Base-by-base conservation (phyloP, 2,797 vertebrate species). In the Gymnothorax reevesii region DNA sequence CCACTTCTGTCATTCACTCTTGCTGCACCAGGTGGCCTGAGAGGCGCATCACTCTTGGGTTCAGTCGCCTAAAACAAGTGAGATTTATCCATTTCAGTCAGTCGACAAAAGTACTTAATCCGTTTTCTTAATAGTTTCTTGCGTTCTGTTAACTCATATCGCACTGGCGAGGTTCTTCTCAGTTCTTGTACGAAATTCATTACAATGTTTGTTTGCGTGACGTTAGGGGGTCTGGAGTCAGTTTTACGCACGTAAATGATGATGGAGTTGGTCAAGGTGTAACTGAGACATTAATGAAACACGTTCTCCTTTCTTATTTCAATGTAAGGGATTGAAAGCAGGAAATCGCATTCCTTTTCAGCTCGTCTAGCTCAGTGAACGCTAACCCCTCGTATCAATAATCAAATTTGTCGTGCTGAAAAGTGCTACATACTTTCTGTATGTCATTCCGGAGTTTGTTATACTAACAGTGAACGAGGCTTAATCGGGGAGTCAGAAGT, bases 381-480 rank as follows among this genome's bases (percentile, higher is more conserved):
- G 84, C 49, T 82, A 82, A 89, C 64, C 86, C 73, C 55, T 82
- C 86, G 84, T 86, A 88, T 89, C 87, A 89, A 91, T 89, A 88
- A 27, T 73, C 85, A 89, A 66, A 66, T 66, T 79, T 60, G 80
- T 84, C 57, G 87, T 87, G 89, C 87, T 62, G 85, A 88, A 86
- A 88, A 87, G 83, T 88, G 86, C 88, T 85, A 84, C 85, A 88
- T 89, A 77, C 88, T 89, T 90, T 92, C 91, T 87, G 88, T 87
- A 89, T 86, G 75, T 90, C 90, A 91, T 91, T 91, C 89, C 88
- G 87, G 75, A 42, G 86, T 57, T 79, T 85, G 86, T 89, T 91
- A 87, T 90, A 91, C 91, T 88, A 90, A 91, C 89, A 93, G 84
- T 84, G 88, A 42, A 83, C 80, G 87, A 89, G 86, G 89, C 89